Base-by-base conservation (phyloP, 1,140 invertebrate species). In the Magallana angulata region DNA sequence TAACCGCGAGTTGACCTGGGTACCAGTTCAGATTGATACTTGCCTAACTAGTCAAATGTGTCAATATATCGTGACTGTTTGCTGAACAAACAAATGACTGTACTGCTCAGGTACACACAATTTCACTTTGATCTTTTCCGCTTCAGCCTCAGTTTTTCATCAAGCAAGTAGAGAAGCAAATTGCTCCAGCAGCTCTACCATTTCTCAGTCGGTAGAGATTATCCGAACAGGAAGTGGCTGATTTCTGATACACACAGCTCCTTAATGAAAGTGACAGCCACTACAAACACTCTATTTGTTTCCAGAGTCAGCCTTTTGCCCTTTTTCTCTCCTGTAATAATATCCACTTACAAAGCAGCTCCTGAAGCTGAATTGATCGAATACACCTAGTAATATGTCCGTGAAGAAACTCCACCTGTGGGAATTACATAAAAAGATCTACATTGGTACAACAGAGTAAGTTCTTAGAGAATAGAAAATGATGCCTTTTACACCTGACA, bases 251-350 rank as follows among this genome's bases (percentile, higher is more conserved):
- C 24, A 71, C n/a, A 71, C 68, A 30, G 68, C 18, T 9, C 11
- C 68, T 71, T 71, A 71, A 71, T 24, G 24, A 71, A 71, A 30
- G 24, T 71, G 68, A 71, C 68, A 71, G 36, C 68, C 18, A 24
- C 68, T 24, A 71, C 68, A 30, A 71, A 71, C n/a, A 71, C 24
- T 36, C 24, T 18, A 24, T 71, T 30, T 30, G 68, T 71, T 71
- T 30, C 68, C 18, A 71, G 68, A 11, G 12, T 30, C 68, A 18
- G 18, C n/a, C 18, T 30, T 30, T 30, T 68, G 18, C 18, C 36
- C 12, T 30, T 18, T 68, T 18, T 11, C 36, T 36, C 18, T 24
- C 6, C 36, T 8, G 7, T 7, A 11, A 11, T 18, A 30, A 71
- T 71, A 30, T 18, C 24, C 24, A 30, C n/a, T 30, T 30, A 24